Conservation (phyloP, 2,113 vertebrate species). For the Pelobates fuscus region DNA sequence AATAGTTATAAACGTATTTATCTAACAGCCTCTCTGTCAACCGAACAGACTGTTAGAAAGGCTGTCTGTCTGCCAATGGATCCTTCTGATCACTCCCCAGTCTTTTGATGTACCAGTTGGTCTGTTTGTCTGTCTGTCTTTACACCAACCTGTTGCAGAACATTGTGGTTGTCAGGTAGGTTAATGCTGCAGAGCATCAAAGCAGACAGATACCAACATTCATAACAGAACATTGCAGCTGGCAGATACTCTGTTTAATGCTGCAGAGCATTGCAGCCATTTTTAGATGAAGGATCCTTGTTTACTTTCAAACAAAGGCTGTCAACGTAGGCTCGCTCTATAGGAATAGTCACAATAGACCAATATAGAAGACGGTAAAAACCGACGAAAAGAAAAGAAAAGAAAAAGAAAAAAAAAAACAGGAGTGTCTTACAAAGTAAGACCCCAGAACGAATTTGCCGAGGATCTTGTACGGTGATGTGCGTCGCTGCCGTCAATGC, state of each 20-base stretch:
- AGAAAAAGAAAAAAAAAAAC: neutral
- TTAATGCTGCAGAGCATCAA: no score
- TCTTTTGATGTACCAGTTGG: no score
- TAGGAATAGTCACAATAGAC: neutral
- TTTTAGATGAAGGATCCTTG: neutral
- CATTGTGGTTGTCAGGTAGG: no score
- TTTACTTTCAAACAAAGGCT: neutral
- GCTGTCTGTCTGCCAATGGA: no score
- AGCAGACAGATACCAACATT: no score
- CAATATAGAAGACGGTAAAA: neutral
- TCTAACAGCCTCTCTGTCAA: no score
- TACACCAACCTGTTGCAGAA: no score
- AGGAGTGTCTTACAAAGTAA: neutral
- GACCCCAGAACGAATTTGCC: neutral
- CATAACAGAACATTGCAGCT: neutral
- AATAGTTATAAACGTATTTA: no score
- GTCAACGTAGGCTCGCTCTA: neutral
- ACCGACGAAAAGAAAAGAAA: neutral
- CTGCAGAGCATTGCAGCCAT: neutral
- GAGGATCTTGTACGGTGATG: neutral
- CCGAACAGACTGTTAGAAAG: no score
- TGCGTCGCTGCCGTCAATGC: neutral
- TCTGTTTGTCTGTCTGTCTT: no score
- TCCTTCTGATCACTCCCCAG: no score
- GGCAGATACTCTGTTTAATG: neutral